phyloP scores from a whole-genome alignment of 2,113 vertebrate species.

The Tenrec ecaudatus region DNA sequence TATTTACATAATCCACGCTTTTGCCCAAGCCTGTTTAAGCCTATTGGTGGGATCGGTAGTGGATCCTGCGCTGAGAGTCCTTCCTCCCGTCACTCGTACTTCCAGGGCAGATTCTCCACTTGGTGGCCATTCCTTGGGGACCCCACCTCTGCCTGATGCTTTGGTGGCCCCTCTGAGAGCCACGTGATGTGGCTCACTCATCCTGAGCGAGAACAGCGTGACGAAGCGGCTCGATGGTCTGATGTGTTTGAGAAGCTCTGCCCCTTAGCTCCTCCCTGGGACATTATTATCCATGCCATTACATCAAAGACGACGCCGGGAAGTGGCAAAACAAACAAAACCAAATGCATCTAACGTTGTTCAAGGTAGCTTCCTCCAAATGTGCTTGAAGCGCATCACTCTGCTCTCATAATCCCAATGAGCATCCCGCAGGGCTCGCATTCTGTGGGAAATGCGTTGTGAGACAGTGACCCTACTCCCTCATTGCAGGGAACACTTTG shows the following conservation, averaged over 20 bases:
- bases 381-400: background rate
- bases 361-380: background rate
- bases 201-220: background rate
- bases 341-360: background rate
- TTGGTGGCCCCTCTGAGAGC: background rate
- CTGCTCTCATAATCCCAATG: background rate
- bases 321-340: background rate
- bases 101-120: constrained; percentile 3
- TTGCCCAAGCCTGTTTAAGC: constrained; percentile 63
- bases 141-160: background rate
- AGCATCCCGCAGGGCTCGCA: background rate
- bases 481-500: background rate
- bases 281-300: background rate
- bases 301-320: background rate
- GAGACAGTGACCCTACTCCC: background rate
- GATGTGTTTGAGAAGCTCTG: background rate
- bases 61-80: constrained; percentile 25
- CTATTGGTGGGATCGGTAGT: constrained; percentile 40
- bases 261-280: background rate
- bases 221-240: background rate
- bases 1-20: constrained; percentile 81
- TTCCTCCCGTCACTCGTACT: background rate
- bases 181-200: background rate
- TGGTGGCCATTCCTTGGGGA: background rate
- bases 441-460: background rate